Conservation (phyloP, 2,797 vertebrate species). For the Steatocranus sp. region DNA sequence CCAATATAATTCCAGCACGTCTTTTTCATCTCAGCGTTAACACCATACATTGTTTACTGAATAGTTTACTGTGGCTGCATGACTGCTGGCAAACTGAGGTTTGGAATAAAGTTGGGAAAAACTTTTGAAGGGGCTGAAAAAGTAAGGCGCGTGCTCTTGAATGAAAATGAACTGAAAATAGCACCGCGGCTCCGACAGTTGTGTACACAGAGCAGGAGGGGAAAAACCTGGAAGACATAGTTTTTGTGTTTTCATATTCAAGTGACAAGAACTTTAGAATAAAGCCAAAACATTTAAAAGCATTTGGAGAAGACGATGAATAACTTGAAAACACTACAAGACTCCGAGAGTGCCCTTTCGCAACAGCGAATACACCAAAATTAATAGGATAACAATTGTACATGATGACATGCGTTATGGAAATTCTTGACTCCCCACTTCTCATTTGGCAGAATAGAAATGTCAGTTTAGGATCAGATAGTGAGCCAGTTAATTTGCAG, state of each 20-base stretch:
- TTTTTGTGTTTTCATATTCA: background rate
- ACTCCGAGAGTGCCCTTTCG: background rate
- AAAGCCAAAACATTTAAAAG: background rate
- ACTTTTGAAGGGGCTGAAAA: slow-evolving; percentile 10
- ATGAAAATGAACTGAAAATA: background rate
- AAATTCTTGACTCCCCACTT: background rate
- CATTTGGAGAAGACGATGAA: background rate
- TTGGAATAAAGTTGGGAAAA: background rate
- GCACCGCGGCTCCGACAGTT: background rate
- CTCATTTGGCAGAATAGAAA: background rate
- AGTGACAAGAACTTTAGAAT: background rate
- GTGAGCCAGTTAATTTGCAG: background rate
- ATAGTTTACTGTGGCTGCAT: background rate
- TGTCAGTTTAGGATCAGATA: background rate
- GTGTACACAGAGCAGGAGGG: background rate
- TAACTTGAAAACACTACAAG: background rate
- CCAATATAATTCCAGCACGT: slow-evolving; percentile 64
- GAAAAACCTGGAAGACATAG: fast-evolving
- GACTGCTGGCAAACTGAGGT: background rate
- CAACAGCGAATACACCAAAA: background rate
- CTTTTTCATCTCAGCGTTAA: slow-evolving; percentile 51
- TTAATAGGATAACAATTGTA: background rate
- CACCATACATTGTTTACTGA: slow-evolving; percentile 42
- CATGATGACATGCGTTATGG: background rate
- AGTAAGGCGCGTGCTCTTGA: background rate